Percentiles rank a stretch among this genome's conserved stretches.
phyloP scores from a whole-genome alignment of 2,888 invertebrate genomes.

The Tethea ocularis region DNA sequence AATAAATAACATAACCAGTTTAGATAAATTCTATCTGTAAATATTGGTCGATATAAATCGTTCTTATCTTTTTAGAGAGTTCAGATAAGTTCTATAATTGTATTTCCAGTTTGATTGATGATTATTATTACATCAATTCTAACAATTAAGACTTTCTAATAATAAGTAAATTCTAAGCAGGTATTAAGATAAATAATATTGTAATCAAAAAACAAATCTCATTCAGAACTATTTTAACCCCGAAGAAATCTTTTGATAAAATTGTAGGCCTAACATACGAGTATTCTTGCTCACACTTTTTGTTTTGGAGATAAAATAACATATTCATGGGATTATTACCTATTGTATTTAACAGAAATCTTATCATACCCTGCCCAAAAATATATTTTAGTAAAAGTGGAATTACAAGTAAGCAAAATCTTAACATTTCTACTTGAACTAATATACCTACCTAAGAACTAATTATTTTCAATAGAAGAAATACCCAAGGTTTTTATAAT shows the following conservation, averaged over 20 bases:
- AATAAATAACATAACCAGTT: constrained; percentile 77
- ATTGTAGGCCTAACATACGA: too few species aligned
- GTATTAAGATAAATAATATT: constrained; percentile 10
- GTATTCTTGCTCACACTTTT: too few species aligned
- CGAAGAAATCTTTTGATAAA: not conserved
- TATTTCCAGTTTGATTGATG: constrained; percentile 44
- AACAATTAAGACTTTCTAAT: constrained; percentile 26
- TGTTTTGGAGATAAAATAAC: too few species aligned
- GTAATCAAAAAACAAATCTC: not conserved
- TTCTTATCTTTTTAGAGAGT: constrained; percentile 59
- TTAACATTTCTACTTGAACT: too few species aligned
- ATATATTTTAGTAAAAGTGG: too few species aligned
- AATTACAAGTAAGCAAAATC: too few species aligned
- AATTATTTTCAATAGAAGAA: too few species aligned
- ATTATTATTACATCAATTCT: constrained; percentile 17
- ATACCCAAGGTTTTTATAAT: too few species aligned
- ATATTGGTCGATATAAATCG: constrained; percentile 73
- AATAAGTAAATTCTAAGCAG: constrained; percentile 18
- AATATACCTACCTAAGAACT: too few species aligned
- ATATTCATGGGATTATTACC: too few species aligned
- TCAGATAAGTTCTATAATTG: constrained; percentile 55
- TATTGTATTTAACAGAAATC: too few species aligned
- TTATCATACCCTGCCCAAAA: too few species aligned
- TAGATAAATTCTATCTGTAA: constrained; percentile 78
- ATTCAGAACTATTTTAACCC: not conserved